phyloP scores from a whole-genome alignment of 2,113 vertebrate species.

The Eurypyga helias region DNA sequence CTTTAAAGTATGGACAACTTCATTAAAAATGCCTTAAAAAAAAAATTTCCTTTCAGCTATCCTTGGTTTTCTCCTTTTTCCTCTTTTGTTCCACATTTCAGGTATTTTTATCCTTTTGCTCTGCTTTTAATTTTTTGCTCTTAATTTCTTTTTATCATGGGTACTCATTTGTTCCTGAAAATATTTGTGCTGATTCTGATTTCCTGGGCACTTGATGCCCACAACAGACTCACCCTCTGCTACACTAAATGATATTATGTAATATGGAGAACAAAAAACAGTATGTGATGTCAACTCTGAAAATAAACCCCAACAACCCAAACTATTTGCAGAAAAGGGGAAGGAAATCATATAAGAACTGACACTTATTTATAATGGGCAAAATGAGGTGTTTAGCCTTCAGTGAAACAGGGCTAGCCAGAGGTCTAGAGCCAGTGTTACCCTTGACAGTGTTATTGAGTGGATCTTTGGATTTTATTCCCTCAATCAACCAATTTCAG shows the following conservation, averaged over 20 bases:
- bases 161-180: background rate
- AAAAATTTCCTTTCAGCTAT: background rate
- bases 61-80: background rate
- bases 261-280: background rate
- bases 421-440: background rate
- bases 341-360: background rate
- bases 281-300: background rate
- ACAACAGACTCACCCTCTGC: background rate
- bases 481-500: background rate
- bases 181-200: background rate
- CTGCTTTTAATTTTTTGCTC: background rate
- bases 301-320: too few species aligned
- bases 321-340: background rate
- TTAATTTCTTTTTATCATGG: background rate
- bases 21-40: too few species aligned
- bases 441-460: background rate
- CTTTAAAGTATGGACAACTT: background rate
- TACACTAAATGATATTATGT: background rate
- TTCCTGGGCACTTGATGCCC: background rate
- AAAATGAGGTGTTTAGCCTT: background rate
- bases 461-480: background rate
- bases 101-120: background rate
- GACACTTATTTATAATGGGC: background rate
- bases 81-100: background rate
- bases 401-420: background rate